Base-by-base conservation (phyloP, 2,888 invertebrate species). In the Keiferia lycopersicella region DNA sequence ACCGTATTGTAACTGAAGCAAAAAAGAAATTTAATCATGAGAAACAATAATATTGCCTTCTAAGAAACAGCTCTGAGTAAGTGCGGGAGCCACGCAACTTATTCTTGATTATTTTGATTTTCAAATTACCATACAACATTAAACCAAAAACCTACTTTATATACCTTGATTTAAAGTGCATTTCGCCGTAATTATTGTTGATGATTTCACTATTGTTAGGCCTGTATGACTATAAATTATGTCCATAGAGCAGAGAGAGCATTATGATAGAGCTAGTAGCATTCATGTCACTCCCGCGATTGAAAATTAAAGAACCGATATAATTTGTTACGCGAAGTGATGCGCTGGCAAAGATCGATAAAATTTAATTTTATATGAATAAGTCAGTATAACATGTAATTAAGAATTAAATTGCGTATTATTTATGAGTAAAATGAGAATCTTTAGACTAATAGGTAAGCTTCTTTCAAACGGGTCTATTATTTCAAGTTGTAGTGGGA, bases 1-100 rank as follows among this genome's bases (percentile, higher is more conserved):
- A 81, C 16, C 48, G n/a, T 48, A 84, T 83, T 83, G 80, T 77
- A 88, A 85, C 87, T 87, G 87, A 73, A 80, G 84, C 86, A 86
- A 88, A 88, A 90, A 91, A 91, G 88, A 89, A 91, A 91, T 87
- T 91, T 90, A 91, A 91, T 91, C 88, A 91, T 90, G 90, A 88
- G 91, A 91, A 91, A 91, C 89, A 91, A 89, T 90, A 90, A 89
- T 91, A 86, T 87, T 79, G 84, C 86, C 84, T 86, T 85, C 90
- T 86, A 77, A 88, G 87, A 91, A 91, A 90, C 88, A 88, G 88
- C 88, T 84, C 81, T 82, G 81, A 79, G 82, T 91, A 91, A 91
- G 85, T 90, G 87, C 91, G 81, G 91, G 82, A 91, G 91, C 91
- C 91, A 90, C 91, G 91, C 91, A 90, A 91, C 84, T 84, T 82